These are phyloP conservation scores for Acleris laterana DNA, from an alignment of 2,888 invertebrate species.

Conservation along the genomic window DNA sequence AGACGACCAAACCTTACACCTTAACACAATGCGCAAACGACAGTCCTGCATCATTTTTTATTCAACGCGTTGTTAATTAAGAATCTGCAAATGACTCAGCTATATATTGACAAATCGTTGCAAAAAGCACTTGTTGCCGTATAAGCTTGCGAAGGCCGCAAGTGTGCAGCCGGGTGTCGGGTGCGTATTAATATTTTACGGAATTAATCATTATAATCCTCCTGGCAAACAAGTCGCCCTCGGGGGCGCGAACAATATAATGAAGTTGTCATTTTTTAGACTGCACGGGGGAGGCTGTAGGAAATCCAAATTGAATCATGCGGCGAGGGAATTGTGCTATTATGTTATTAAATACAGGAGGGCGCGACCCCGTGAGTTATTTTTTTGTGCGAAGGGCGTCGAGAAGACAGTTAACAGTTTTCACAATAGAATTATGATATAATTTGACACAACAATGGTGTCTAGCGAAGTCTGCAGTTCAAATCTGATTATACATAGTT, in stretches of 20 bases:
- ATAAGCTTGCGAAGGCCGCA: conserved; percentile 70
- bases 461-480: conserved; percentile 47
- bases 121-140: conserved; percentile 72
- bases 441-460: conserved; percentile 78
- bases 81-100: conserved; percentile 21
- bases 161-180: conserved; percentile 68
- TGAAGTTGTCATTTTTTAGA: conserved; percentile 85
- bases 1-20: conserved; percentile 1
- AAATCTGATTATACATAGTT: conserved; percentile 42
- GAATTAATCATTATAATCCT: conserved; percentile 85
- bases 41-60: conserved; percentile 18
- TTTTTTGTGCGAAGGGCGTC: conserved; percentile 78
- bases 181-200: conserved; percentile 83
- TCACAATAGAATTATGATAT: conserved; percentile 84
- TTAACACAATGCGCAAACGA: neutral
- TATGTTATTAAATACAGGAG: conserved; percentile 87
- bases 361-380: conserved; percentile 82
- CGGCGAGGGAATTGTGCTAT: conserved; percentile 88
- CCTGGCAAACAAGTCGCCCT: conserved; percentile 82
- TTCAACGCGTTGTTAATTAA: conserved; percentile 17
- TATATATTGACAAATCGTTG: conserved; percentile 51
- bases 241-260: conserved; percentile 81
- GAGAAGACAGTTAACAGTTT: conserved; percentile 83
- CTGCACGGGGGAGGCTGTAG: conserved; percentile 81
- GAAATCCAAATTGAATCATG: conserved; percentile 88